Conservation (phyloP, 2,888 invertebrate genomes). For the Harmothoe impar region DNA sequence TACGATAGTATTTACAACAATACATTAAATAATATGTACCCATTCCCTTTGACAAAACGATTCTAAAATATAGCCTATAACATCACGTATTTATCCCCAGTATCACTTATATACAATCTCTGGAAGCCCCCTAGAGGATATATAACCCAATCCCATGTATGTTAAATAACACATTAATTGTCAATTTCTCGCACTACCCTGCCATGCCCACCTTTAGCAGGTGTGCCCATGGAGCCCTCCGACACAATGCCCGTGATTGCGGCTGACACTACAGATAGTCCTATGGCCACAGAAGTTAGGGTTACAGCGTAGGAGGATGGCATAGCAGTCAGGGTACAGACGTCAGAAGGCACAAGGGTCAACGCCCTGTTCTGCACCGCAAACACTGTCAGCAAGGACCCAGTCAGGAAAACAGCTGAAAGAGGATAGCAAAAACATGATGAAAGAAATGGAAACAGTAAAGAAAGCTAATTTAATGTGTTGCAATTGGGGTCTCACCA, state of each 20-base stretch:
- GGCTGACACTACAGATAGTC: neutral
- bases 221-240: neutral
- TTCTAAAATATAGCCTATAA: no score
- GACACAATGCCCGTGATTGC: neutral
- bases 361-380: neutral
- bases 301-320: neutral
- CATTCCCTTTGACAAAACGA: no score
- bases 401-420: conserved; percentile 8
- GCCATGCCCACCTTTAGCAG: neutral
- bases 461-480: no score
- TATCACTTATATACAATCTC: no score
- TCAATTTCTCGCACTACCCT: neutral
- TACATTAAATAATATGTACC: no score
- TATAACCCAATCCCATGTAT: no score
- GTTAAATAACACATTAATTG: no score
- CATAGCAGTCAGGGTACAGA: neutral
- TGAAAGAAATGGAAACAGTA: neutral
- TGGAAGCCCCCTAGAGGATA: no score
- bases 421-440: no score
- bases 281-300: neutral
- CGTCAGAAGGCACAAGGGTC: neutral
- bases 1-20: no score
- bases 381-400: neutral
- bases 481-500: no score
- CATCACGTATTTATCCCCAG: no score